Percentiles rank a stretch among this genome's conserved stretches.
Conservation (phyloP, 2,797 vertebrate genomes). For the Lacerta bilineata region DNA sequence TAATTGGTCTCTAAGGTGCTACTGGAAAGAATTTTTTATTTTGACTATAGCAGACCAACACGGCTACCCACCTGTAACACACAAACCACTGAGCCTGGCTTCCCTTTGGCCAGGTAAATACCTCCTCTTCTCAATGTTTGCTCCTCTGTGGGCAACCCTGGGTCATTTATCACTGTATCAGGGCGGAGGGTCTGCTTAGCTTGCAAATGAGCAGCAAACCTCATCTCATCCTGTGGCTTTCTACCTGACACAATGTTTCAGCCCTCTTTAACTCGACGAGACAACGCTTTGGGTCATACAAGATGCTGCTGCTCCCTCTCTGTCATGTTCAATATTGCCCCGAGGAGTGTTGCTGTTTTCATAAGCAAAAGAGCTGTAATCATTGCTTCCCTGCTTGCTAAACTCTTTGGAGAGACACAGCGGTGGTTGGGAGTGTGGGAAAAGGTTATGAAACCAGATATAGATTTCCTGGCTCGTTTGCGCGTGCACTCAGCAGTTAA, state of each 20-base stretch:
- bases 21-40: too few relatives aligned
- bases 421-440: background rate
- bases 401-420: background rate
- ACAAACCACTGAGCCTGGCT: background rate
- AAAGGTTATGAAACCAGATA: background rate
- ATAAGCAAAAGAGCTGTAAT: background rate
- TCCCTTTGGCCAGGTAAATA: background rate
- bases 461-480: background rate
- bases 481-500: background rate
- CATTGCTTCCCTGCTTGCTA: background rate
- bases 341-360: background rate
- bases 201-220: background rate
- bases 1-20: too few relatives aligned
- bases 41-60: too few relatives aligned
- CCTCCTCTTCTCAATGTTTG: background rate
- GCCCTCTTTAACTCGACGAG: background rate
- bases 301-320: background rate
- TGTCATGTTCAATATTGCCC: background rate
- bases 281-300: background rate
- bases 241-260: background rate
- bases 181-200: background rate
- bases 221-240: background rate
- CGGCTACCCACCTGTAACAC: too few relatives aligned
- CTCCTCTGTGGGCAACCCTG: background rate
- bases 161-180: conserved; percentile 1